Percentiles rank a stretch among this genome's conserved stretches.
Evolutionary conservation across 2,888 invertebrate species (phyloP).

Genomic region (Dicycla oo): DNA sequence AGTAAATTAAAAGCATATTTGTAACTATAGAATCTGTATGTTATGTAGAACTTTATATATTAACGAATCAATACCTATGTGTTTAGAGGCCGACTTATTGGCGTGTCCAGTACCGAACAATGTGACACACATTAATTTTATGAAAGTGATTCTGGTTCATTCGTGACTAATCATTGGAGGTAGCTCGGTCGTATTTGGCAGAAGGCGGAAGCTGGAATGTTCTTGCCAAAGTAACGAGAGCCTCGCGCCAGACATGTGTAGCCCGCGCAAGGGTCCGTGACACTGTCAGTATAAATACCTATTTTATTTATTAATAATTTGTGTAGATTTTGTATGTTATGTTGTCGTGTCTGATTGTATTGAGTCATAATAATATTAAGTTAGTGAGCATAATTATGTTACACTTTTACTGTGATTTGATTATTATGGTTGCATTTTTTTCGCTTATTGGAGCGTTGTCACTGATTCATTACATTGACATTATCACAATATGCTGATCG

Average conservation of each 20-base stretch:
- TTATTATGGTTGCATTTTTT: conserved; percentile 86
- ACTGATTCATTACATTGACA: conserved; percentile 48
- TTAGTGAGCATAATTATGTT: conserved; percentile 87
- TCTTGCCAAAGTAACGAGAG: conserved; percentile 60
- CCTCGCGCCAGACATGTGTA: conserved; percentile 45
- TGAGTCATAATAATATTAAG: conserved; percentile 86
- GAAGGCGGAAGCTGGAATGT: conserved; percentile 36
- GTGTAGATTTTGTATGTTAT: conserved; percentile 81
- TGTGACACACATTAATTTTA: conserved; percentile 59
- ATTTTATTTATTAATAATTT: conserved; percentile 80
- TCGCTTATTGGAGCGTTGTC: conserved; percentile 77
- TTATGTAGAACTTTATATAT: conserved; percentile 86
- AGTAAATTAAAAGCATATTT: conserved; percentile 85
- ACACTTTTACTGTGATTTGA: conserved; percentile 89
- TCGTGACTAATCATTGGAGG: conserved; percentile 41
- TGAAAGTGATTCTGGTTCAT: conserved; percentile 57
- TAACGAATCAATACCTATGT: conserved; percentile 76
- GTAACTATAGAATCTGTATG: conserved; percentile 85
- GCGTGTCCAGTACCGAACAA: conserved; percentile 69
- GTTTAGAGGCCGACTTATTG: conserved; percentile 78
- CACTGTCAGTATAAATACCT: conserved; percentile 77
- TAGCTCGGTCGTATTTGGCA: conserved; percentile 47
- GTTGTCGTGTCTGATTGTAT: conserved; percentile 83
- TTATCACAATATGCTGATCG: conserved; percentile 53
- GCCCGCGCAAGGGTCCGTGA: conserved; percentile 69